Evolutionary conservation across 2,888 invertebrate species (phyloP).

Genomic region (Rhagonycha lutea): DNA sequence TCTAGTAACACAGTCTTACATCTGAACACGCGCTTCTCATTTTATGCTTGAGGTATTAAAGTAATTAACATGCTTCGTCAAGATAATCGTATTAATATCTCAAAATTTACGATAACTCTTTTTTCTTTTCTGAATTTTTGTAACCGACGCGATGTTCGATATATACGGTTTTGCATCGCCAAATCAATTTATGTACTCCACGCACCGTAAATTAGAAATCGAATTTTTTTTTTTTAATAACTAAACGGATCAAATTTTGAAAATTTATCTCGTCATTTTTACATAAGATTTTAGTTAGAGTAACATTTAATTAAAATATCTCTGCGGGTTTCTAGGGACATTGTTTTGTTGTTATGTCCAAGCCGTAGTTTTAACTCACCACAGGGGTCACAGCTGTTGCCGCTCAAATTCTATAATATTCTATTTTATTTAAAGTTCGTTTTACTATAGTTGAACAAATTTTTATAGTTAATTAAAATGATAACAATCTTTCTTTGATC

Average conservation of each 20-base stretch:
- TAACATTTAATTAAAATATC: slow-evolving; percentile 47
- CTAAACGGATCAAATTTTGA: background rate
- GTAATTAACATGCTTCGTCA: background rate
- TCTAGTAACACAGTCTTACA: background rate
- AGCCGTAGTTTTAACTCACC: slow-evolving; percentile 45
- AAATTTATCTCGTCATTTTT: background rate
- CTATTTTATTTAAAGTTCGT: slow-evolving; percentile 38
- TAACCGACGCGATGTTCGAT: background rate
- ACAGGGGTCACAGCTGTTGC: slow-evolving; percentile 50
- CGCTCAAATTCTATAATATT: slow-evolving; percentile 45
- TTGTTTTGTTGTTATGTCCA: slow-evolving; percentile 47
- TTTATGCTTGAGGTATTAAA: background rate
- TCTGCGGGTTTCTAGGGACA: slow-evolving; percentile 45
- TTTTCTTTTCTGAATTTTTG: background rate
- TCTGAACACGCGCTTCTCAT: background rate
- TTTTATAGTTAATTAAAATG: slow-evolving; percentile 5
- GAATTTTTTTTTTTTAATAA: background rate
- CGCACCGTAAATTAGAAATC: background rate
- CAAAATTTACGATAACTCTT: background rate
- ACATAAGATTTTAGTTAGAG: slow-evolving; percentile 11
- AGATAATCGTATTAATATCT: background rate
- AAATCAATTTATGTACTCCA: background rate
- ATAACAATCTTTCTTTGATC: background rate
- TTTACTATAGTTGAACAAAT: slow-evolving; percentile 9
- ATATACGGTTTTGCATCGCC: background rate